Conservation (phyloP, 2,797 vertebrate species). For the Syngnathus acus region DNA sequence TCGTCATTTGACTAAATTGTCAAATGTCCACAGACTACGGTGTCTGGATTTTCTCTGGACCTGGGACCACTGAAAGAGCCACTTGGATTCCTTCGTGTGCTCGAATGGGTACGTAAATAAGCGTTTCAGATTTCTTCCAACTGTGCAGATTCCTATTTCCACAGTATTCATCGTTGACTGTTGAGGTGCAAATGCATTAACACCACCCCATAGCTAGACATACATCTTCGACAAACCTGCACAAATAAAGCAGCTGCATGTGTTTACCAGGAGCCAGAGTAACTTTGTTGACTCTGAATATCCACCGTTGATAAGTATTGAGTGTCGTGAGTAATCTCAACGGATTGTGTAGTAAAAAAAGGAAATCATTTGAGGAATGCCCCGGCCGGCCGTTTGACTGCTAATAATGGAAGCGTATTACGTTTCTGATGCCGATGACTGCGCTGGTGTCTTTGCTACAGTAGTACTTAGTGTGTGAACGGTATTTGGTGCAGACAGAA, state of each 20-base stretch:
- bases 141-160: background rate
- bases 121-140: background rate
- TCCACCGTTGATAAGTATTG: background rate
- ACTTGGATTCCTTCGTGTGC: constrained; percentile 70
- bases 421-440: background rate
- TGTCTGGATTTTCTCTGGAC: constrained; percentile 62
- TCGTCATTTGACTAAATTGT: background rate
- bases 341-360: constrained; percentile 5
- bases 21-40: constrained; percentile 43
- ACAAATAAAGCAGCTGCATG: too few relatives aligned
- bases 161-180: background rate
- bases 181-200: background rate
- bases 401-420: background rate
- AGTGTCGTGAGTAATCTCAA: constrained; percentile 4
- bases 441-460: background rate
- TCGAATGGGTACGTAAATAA: constrained; percentile 69
- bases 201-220: background rate
- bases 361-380: background rate
- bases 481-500: background rate
- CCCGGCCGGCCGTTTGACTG: background rate
- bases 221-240: too few relatives aligned
- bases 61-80: constrained; percentile 72
- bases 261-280: too few relatives aligned
- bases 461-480: background rate
- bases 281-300: too few relatives aligned